phyloP scores from a whole-genome alignment of 2,888 invertebrate species.

The Ceramica pisi region DNA sequence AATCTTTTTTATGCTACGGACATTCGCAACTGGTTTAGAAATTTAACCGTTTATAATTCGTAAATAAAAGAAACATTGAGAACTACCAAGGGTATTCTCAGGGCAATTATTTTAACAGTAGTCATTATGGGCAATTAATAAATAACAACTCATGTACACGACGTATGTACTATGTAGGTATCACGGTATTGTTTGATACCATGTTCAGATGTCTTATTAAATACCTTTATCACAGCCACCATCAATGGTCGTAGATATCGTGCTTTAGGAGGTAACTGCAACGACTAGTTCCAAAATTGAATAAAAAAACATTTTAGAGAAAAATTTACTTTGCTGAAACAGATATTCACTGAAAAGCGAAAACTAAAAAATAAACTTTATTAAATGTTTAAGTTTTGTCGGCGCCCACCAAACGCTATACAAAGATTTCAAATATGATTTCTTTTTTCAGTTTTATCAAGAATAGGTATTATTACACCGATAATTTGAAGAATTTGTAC shows the following conservation, averaged over 20 bases:
- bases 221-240: neutral
- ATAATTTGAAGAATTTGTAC: too few relatives aligned
- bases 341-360: too few relatives aligned
- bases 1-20: too few relatives aligned
- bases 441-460: too few relatives aligned
- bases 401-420: too few relatives aligned
- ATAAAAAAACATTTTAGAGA: constrained; percentile 3
- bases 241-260: neutral
- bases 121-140: constrained; percentile 23
- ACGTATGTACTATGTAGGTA: neutral
- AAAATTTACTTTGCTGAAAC: too few relatives aligned
- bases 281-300: neutral
- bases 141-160: constrained; percentile 2
- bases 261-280: neutral
- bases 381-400: too few relatives aligned
- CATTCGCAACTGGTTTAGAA: neutral
- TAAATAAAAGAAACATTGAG: neutral
- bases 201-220: constrained; percentile 25
- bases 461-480: too few relatives aligned
- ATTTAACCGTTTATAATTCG: neutral
- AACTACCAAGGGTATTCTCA: neutral
- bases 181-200: constrained; percentile 26
- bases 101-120: constrained; percentile 3
- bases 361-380: too few relatives aligned
- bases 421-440: too few relatives aligned